Conservation (phyloP, 2,888 invertebrate genomes). For the Branchinecta sandiegonensis region DNA sequence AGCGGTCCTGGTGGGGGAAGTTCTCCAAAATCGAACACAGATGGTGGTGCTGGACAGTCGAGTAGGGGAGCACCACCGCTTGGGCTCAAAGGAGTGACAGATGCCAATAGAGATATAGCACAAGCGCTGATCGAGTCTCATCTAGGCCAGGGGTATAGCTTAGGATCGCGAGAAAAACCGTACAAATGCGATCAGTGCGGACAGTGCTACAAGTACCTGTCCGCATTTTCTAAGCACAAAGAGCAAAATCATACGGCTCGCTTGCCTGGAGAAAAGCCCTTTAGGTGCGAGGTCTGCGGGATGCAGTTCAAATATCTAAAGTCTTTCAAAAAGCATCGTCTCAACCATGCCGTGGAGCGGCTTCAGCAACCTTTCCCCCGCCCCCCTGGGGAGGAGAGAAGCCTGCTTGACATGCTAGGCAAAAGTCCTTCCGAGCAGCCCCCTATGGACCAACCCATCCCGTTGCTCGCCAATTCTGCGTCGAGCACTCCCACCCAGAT, state of each 20-base stretch:
- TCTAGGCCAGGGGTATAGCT: slow-evolving; percentile 32
- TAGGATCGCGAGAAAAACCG: slow-evolving; percentile 70
- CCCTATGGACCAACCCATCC: not conserved
- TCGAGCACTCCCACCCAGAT: slow-evolving; percentile 14
- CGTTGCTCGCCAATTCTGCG: slow-evolving; percentile 12
- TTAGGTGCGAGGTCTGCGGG: slow-evolving; percentile 79
- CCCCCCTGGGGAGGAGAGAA: slow-evolving; percentile 34
- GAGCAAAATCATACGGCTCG: slow-evolving; percentile 78
- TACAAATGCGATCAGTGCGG: slow-evolving; percentile 84
- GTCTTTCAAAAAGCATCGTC: slow-evolving; percentile 74
- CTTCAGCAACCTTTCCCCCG: slow-evolving; percentile 34
- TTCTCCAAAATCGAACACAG: not conserved
- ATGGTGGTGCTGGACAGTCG: not conserved
- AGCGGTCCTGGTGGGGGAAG: not conserved
- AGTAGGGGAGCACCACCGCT: not conserved
- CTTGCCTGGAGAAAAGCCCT: slow-evolving; percentile 72
- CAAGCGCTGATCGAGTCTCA: slow-evolving; percentile 23
- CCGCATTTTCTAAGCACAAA: slow-evolving; percentile 66
- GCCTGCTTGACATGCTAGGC: slow-evolving; percentile 23
- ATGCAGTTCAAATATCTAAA: slow-evolving; percentile 82
- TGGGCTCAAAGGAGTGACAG: slow-evolving; percentile 5
- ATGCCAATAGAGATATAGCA: slow-evolving; percentile 7
- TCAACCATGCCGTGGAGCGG: slow-evolving; percentile 56
- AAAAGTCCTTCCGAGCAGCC: slow-evolving; percentile 2
- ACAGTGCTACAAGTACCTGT: slow-evolving; percentile 73